Evolutionary conservation across 2,113 vertebrate genomes (phyloP).

Genomic region (Noturus placidus): DNA sequence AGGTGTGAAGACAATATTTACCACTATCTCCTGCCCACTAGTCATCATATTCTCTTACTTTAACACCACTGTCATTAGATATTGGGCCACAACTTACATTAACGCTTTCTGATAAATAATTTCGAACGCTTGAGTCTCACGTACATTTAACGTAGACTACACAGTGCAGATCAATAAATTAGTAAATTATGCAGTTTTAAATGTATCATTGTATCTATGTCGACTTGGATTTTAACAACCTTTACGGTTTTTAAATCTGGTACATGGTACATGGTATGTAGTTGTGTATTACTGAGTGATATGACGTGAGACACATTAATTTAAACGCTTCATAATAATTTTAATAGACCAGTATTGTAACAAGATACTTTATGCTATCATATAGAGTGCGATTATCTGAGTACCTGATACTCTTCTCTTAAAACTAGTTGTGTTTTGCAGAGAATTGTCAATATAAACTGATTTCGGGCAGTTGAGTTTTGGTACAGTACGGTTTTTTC

Average conservation of each 20-base stretch:
- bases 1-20: conserved; percentile 23
- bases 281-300: not conserved
- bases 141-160: not conserved
- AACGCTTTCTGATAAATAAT: not conserved
- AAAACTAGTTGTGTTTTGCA: not conserved
- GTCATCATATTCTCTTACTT: not conserved
- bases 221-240: not conserved
- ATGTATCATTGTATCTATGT: not conserved
- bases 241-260: not conserved
- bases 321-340: not conserved
- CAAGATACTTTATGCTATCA: not conserved
- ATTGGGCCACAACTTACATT: not conserved
- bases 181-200: not conserved
- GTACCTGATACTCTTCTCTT: too few species aligned
- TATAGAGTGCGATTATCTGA: not conserved
- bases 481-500: not conserved
- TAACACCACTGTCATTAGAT: not conserved
- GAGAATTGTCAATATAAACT: not conserved
- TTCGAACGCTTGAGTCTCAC: not conserved
- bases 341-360: not conserved
- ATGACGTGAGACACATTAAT: not conserved
- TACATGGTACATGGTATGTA: not conserved
- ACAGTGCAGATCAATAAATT: not conserved
- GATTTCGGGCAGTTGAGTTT: not conserved
- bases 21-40: not conserved